Evolutionary conservation across 2,797 vertebrate genomes (phyloP), one percentile per base, ranked within the genome.

Genomic region (Myiotriccus ornatus): DNA sequence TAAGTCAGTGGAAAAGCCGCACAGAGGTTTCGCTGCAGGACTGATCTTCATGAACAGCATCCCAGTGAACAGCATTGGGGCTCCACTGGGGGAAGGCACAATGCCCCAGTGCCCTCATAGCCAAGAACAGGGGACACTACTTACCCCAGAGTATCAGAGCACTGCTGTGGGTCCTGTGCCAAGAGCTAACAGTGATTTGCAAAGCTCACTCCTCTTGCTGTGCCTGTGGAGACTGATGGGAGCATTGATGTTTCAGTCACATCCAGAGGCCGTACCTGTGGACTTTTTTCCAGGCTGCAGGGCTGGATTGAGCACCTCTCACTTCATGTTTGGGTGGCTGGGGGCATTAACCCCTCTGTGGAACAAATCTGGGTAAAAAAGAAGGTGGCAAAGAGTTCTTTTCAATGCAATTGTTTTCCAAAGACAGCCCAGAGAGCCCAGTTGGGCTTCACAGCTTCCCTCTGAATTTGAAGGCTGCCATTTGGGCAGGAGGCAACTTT

Each of bases 161-260:
- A 17, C 28, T 69, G 27, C 30, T 49, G 16, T 56, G 19, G 21
- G 34, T 25, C 52, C 15, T 78, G 56, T 78, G 24, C 8, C 0
- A 3, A 55, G 39, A 55, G 18, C 30, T 56, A 57, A 14, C 15
- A 32, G 9, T 13, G 25, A 39, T 80, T 76, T 74, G 57, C 65
- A 41, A 41, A 68, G 11, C 20, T 77, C 39, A 12, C 14, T 88
- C 4, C 30, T 76, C 65, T 43, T 50, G 35, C 35, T 82, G 0
- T n/a, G 28, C 16, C 35, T 0, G 1, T 6, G 21, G 43, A 10
- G 14, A 22, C 47, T 32, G 22, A 8, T 35, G 35, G 24, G 24
- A 50, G 32, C 30, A 30, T 6, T 1, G 1, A 15, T 3, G 2
- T 80, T 80, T 83, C 76, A 63, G 12, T 21, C 2, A 3, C 19